Conservation (phyloP, 1,140 invertebrate genomes). For the Brachionus sp. region DNA sequence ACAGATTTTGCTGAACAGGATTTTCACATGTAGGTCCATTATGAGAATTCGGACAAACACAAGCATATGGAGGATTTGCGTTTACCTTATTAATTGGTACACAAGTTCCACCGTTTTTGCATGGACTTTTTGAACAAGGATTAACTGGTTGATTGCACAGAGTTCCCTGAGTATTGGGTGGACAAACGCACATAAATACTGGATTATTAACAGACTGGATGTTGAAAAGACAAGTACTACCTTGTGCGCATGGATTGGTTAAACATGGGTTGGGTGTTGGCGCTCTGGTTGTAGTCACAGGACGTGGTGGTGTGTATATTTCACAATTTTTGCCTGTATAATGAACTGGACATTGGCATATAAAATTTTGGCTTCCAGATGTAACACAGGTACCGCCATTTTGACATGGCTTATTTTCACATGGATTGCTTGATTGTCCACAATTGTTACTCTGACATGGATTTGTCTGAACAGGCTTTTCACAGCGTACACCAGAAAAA, state of each 20-base stretch:
- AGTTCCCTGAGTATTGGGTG: not conserved
- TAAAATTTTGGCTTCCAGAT: constrained; percentile 62
- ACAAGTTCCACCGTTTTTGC: constrained; percentile 38
- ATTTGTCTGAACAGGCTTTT: not conserved
- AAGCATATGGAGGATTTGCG: constrained; percentile 62
- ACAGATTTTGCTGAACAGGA: not conserved
- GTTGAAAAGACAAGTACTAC: constrained; percentile 76
- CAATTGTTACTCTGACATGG: constrained; percentile 63
- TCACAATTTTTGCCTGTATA: constrained; percentile 71
- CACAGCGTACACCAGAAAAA: not conserved
- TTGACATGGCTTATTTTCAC: constrained; percentile 68
- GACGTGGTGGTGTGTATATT: constrained; percentile 41
- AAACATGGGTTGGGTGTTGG: constrained; percentile 48
- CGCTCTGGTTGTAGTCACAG: not conserved
- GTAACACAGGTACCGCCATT: constrained; percentile 94
- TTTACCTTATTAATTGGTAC: not conserved
- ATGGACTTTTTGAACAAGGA: constrained; percentile 6
- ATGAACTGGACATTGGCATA: constrained; percentile 63
- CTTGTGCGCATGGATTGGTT: constrained; percentile 77
- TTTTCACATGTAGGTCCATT: constrained; percentile 21
- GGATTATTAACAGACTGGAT: constrained; percentile 15
- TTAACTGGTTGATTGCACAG: constrained; percentile 1
- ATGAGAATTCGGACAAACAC: constrained; percentile 53
- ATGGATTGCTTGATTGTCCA: constrained; percentile 45
- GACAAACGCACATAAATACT: constrained; percentile 37